Evolutionary conservation across 2,113 vertebrate genomes (phyloP).

Genomic region (Barbus barbus): DNA sequence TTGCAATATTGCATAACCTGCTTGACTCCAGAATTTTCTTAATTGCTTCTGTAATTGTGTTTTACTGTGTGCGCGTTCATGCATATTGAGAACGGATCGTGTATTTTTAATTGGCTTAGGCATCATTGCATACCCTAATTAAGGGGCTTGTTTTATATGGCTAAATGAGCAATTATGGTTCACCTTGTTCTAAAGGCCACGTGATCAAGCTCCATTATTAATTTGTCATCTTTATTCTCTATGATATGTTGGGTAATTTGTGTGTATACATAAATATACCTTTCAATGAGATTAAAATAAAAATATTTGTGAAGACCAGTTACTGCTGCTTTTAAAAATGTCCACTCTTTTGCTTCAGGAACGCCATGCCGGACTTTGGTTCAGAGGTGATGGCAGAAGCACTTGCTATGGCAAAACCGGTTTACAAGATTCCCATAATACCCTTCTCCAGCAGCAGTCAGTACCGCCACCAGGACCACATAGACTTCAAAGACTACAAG

Average conservation of each 20-base stretch:
- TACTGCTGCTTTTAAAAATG: not conserved
- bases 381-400: slow-evolving; percentile 96
- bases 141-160: slow-evolving; percentile 37
- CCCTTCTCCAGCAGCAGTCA: slow-evolving; percentile 88
- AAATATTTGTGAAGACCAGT: not conserved
- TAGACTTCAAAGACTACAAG: slow-evolving; percentile 95
- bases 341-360: slow-evolving; percentile 71
- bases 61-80: not conserved
- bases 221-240: slow-evolving; percentile 15
- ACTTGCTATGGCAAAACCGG: slow-evolving; percentile 88
- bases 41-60: no score
- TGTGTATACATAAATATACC: not conserved
- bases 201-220: not conserved
- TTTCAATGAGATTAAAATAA: not conserved
- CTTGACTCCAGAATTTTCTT: not conserved
- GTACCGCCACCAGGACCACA: slow-evolving; percentile 90
- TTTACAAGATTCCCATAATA: slow-evolving; percentile 92
- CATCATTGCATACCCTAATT: slow-evolving; percentile 62
- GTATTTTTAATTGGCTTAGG: slow-evolving; percentile 50
- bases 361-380: slow-evolving; percentile 90
- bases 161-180: slow-evolving; percentile 49
- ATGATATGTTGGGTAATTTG: not conserved
- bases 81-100: not conserved
- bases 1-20: not conserved
- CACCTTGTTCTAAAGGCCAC: slow-evolving; percentile 47